These are phyloP conservation scores for Apogon hyalosoma DNA, from an alignment of 2,797 vertebrate genomes.

Conservation along the genomic window DNA sequence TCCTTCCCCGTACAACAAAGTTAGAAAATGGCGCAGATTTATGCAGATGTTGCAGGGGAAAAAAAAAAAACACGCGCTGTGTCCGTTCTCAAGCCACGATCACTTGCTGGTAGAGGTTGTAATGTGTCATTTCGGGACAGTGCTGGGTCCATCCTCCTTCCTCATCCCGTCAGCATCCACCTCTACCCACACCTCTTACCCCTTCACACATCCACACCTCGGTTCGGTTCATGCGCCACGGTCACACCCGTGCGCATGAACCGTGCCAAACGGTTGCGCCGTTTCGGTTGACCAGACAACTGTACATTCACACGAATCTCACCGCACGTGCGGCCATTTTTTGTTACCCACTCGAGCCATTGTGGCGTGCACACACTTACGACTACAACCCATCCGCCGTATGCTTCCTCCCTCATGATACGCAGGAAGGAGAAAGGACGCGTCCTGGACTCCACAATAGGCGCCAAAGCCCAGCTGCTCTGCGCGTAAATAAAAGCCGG, in stretches of 20 bases:
- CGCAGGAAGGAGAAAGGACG: constrained; percentile 13
- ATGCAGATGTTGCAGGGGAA: background rate
- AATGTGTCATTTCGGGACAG: constrained; percentile 29
- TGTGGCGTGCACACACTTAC: constrained; percentile 57
- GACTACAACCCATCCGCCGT: constrained; percentile 29
- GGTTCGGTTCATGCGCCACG: constrained; percentile 43
- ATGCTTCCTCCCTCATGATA: constrained; percentile 13
- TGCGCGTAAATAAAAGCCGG: constrained; percentile 17
- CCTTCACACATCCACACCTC: constrained; percentile 16
- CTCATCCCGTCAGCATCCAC: constrained; percentile 26
- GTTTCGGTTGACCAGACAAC: constrained; percentile 39
- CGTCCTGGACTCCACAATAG: constrained; percentile 5
- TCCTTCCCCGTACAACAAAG: background rate
- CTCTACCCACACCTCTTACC: constrained; percentile 13
- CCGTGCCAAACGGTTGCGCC: constrained; percentile 43
- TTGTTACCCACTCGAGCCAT: constrained; percentile 72
- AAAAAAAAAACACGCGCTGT: too few relatives aligned
- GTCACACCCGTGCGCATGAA: constrained; percentile 33
- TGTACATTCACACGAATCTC: constrained; percentile 49
- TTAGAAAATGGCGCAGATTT: background rate
- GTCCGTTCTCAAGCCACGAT: background rate
- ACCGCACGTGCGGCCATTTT: constrained; percentile 83
- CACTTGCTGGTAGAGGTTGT: constrained; percentile 28
- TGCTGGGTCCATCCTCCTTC: constrained; percentile 10
- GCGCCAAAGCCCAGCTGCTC: constrained; percentile 11